Conservation (phyloP, 2,797 vertebrate genomes). For the Corythornis leucogaster region DNA sequence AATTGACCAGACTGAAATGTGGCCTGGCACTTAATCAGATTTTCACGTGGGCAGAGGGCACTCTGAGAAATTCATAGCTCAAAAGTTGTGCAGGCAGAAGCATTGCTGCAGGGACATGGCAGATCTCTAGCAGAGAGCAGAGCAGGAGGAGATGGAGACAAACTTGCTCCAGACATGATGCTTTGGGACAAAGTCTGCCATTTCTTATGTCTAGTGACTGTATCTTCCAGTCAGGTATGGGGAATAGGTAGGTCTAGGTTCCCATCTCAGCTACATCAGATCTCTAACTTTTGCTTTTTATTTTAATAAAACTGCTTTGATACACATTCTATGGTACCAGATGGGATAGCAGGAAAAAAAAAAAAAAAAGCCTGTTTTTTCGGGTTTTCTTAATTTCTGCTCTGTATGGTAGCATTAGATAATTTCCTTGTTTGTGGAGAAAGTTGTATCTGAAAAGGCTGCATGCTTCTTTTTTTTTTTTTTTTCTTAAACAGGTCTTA, state of each 20-base stretch:
- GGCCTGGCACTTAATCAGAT: not conserved
- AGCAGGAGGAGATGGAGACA: not conserved
- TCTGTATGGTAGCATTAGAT: not conserved
- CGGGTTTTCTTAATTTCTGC: not conserved
- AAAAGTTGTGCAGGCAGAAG: not conserved
- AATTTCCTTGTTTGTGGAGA: not conserved
- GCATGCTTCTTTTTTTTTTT: not conserved
- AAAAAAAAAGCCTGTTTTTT: not conserved
- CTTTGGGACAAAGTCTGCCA: not conserved
- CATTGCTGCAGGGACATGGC: not conserved
- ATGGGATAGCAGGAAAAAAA: not conserved
- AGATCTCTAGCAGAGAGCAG: not conserved
- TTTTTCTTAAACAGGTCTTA: not conserved
- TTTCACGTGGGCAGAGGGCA: not conserved
- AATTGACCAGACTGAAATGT: not conserved
- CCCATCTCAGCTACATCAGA: not conserved
- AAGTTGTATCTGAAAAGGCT: not conserved
- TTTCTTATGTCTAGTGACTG: not conserved
- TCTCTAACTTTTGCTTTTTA: not conserved
- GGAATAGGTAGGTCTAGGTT: not conserved
- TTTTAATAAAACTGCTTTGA: conserved; percentile 32
- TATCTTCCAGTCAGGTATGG: not conserved
- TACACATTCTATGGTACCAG: not conserved
- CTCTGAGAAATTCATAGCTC: fast-evolving
- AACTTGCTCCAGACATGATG: not conserved